Base-by-base conservation (phyloP, 92 coral and sea anemone species). In the Palythoa heliodiscus region DNA sequence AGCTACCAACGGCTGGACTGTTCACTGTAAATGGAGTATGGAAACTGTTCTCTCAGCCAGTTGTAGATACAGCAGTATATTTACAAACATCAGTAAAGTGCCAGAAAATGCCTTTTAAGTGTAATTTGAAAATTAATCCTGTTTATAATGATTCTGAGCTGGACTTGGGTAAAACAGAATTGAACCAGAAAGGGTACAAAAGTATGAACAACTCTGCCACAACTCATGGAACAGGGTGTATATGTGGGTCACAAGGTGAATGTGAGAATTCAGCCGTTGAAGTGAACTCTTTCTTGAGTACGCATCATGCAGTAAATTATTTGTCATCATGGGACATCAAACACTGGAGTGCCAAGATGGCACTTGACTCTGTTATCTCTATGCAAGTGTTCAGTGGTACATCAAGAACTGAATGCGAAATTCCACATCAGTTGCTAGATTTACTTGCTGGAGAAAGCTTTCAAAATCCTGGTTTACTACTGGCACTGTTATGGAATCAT, bases 401-500 rank as follows among this genome's bases (percentile, higher is more conserved):
- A 13, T 37, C 73, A 0, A 17, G 52, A 70, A 72, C 39, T 53
- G 90, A 88, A 48, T 73, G 70, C 8, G 87, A 88, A 54, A 87
- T 89, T 24, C 92, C 93, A 13, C 63, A 74, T 60, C 76, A 75
- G 7, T 52, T 91, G 40, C 83, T 96, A 23, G 87, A 87, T 68
- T 75, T 88, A 17, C 90, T 94, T 20, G 88, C 83, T 7, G 86
- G 92, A 60, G 87, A 90, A 7, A 74, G 88, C 7, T 87, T 93
- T 48, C 99, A 94, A 80, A 91, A 88, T 43, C 99, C 99, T 35
- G 93, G 83, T 8, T 70, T 95, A 64, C 92, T 95, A 52, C 76
- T 93, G 60, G 91, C 93, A 11, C 86, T 94, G 37, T 80, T 92
- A 16, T 89, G 90, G 85, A 82, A 90, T 25, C 91, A 93, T 87